These are phyloP conservation scores for Fregata magnificens DNA, from an alignment of 2,113 vertebrate species.

Conservation along the genomic window DNA sequence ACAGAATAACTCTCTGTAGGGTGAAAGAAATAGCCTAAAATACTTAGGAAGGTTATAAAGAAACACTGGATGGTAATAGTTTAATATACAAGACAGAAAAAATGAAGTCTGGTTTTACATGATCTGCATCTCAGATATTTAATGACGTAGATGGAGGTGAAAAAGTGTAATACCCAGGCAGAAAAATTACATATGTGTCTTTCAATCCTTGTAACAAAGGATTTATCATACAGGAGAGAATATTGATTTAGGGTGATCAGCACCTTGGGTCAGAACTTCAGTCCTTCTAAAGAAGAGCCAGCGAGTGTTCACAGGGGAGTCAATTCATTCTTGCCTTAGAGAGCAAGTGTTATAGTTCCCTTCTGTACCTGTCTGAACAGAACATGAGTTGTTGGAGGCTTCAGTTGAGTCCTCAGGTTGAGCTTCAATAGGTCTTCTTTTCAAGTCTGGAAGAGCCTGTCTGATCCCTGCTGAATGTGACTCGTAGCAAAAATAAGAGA, in stretches of 20 bases:
- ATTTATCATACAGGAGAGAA: background rate
- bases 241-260: background rate
- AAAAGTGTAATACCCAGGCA: background rate
- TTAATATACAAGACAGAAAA: background rate
- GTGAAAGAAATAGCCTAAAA: background rate
- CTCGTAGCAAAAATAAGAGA: background rate
- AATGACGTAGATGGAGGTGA: background rate
- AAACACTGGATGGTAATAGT: background rate
- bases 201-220: background rate
- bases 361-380: background rate
- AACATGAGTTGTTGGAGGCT: background rate
- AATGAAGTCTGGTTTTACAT: background rate
- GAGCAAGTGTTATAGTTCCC: background rate
- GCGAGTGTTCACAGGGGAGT: background rate
- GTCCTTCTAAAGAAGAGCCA: background rate
- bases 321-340: background rate
- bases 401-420: background rate
- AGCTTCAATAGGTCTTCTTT: background rate
- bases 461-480: background rate
- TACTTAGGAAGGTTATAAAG: background rate
- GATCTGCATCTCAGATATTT: background rate
- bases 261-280: background rate
- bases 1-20: background rate
- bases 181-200: background rate
- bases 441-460: background rate